Evolutionary conservation across 2,888 invertebrate species (phyloP), one percentile per base, ranked within the genome.

Genomic region (Agrotis puta): DNA sequence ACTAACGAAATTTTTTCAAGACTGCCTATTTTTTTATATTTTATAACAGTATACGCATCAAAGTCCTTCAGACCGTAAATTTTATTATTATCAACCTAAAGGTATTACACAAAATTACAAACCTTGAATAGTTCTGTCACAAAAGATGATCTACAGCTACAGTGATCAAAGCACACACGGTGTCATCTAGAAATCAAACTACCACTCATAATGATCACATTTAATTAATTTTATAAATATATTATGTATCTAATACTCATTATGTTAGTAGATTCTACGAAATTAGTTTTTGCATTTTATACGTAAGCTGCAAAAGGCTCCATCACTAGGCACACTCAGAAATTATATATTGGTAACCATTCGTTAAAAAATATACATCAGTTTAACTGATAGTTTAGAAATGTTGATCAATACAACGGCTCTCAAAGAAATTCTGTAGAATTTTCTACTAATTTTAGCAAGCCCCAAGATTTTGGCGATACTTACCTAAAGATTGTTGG

Each of bases 101-200:
- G 22, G 1, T 3, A 47, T 43, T n/a, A 51, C 5, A 33, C 39
- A n/a, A 63, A 54, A 62, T 13, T 27, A 79, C 82, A 68, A 82
- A 82, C 82, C 82, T 82, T 67, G 3, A 11, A 22, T 14, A 63
- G 24, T 50, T 43, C 39, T 69, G 70, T 65, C 63, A 65, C 58
- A 65, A 64, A 39, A 51, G 51, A 43, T 74, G 79, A 50, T 16
- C 57, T 82, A 56, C 56, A 50, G 18, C 57, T 82, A 56, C 56
- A 56, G 56, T 56, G 57, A 69, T 39, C 79, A 82, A 68, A 74
- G 79, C 61, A 61, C 71, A 81, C 68, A 57, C 69, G 54, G 85
- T 80, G 79, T 87, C 90, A 91, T 92, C 92, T 93, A 92, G 72
- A 92, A 92, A 87, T 89, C 86, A 88, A 88, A 85, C 82, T 81